Evolutionary conservation across 1,140 invertebrate species (phyloP).

Genomic region (Polyergus mexicanus): DNA sequence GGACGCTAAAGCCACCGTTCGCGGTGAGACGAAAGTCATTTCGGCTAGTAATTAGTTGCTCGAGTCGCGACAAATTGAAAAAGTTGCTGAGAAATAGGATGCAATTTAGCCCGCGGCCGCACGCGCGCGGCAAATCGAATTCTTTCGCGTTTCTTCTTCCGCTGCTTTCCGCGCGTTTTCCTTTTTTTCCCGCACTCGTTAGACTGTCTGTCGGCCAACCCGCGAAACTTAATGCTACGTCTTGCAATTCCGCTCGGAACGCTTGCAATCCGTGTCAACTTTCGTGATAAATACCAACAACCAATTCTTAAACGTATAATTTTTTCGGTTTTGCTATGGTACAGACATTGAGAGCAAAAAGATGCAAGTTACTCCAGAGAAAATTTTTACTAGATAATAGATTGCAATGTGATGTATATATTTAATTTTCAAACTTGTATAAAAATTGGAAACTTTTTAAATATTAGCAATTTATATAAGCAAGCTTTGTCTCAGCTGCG

Average conservation of each 20-base stretch:
- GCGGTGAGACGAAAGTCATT: conserved; percentile 81
- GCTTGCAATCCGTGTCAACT: conserved; percentile 19
- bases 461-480: neutral
- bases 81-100: conserved; percentile 85
- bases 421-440: neutral
- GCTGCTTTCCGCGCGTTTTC: conserved; percentile 29
- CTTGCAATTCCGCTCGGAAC: conserved; percentile 49
- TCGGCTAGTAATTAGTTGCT: conserved; percentile 83
- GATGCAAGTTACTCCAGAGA: neutral
- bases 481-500: neutral
- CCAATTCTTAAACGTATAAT: conserved; percentile 44
- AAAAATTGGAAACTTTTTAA: neutral
- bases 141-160: conserved; percentile 54
- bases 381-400: conserved; percentile 7
- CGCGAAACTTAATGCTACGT: conserved; percentile 53
- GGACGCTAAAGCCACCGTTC: conserved; percentile 43
- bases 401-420: conserved; percentile 11
- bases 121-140: conserved; percentile 70
- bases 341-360: too few relatives aligned
- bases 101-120: conserved; percentile 80
- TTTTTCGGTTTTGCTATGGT: neutral
- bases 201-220: conserved; percentile 37
- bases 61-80: conserved; percentile 85
- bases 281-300: conserved; percentile 48
- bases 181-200: conserved; percentile 24